phyloP scores from a whole-genome alignment of 2,888 invertebrate genomes.

The Panorpa germanica region DNA sequence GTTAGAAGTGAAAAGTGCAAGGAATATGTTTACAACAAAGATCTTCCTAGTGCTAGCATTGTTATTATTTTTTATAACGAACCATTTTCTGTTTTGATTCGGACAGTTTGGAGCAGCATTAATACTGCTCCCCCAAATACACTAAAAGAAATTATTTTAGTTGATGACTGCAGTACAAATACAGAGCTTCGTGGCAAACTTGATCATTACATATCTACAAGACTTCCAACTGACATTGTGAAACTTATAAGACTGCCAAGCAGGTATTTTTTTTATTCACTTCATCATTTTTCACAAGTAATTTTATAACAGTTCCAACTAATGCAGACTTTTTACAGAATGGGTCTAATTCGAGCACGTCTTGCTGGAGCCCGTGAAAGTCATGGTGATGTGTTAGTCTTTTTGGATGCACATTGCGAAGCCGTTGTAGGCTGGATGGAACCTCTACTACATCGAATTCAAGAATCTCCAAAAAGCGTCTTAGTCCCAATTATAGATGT shows the following conservation, averaged over 20 bases:
- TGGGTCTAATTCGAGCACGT: constrained; percentile 80
- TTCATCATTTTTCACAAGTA: too few species aligned
- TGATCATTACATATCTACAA: constrained; percentile 57
- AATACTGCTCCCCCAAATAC: constrained; percentile 40
- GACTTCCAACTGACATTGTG: constrained; percentile 46
- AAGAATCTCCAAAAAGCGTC: constrained; percentile 59
- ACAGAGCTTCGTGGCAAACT: constrained; percentile 52
- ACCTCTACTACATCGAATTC: constrained; percentile 71
- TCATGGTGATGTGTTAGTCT: constrained; percentile 59
- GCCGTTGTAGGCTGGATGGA: constrained; percentile 66
- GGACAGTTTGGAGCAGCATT: constrained; percentile 57
- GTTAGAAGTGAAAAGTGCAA: constrained; percentile 21
- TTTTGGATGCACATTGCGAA: constrained; percentile 88
- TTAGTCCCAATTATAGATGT: constrained; percentile 91
- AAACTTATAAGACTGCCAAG: constrained; percentile 54
- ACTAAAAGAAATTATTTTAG: constrained; percentile 77
- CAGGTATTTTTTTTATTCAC: constrained; percentile 26
- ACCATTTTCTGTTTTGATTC: constrained; percentile 63
- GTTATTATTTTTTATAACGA: constrained; percentile 81
- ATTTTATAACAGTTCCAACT: too few species aligned
- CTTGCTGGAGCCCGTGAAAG: constrained; percentile 75
- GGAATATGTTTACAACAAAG: constrained; percentile 29
- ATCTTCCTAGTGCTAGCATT: constrained; percentile 55
- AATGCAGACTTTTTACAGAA: constrained; percentile 29
- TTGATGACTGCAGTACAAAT: constrained; percentile 86